phyloP scores from a whole-genome alignment of 1,140 invertebrate species.

The Drosophila takahashii region DNA sequence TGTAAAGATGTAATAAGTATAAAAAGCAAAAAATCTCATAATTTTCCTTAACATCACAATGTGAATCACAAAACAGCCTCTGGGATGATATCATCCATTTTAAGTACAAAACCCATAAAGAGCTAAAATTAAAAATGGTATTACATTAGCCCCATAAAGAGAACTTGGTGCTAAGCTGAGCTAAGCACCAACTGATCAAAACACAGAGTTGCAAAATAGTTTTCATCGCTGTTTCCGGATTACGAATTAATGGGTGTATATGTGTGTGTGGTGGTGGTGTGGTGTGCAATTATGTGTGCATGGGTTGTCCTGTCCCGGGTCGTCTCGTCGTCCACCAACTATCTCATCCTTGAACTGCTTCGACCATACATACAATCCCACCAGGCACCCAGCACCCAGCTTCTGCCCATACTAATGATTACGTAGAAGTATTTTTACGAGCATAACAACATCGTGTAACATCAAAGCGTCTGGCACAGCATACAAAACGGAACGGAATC shows the following conservation, averaged over 20 bases:
- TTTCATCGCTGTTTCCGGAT: slow-evolving; percentile 4
- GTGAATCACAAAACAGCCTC: no score
- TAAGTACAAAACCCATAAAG: neutral
- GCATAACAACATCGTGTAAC: slow-evolving; percentile 77
- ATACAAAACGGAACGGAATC: slow-evolving; percentile 62
- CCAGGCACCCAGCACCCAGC: neutral
- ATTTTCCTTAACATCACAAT: no score
- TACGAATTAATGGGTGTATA: neutral
- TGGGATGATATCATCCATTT: no score
- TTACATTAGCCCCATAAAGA: neutral
- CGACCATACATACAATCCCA: neutral
- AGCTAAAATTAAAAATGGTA: no score
- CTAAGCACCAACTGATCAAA: neutral
- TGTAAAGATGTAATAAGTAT: no score
- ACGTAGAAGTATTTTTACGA: slow-evolving; percentile 73
- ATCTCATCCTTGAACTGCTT: slow-evolving; percentile 16
- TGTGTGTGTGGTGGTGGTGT: neutral
- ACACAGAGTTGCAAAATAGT: slow-evolving; percentile 8
- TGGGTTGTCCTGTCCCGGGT: neutral
- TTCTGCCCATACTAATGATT: slow-evolving; percentile 43
- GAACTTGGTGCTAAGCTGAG: neutral
- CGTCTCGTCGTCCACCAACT: slow-evolving; percentile 7
- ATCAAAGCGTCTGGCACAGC: slow-evolving; percentile 61
- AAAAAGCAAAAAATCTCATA: no score
- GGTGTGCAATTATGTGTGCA: slow-evolving; percentile 14